Evolutionary conservation across 2,113 vertebrate genomes (phyloP), one percentile per base, ranked within the genome.

Genomic region (Anolis carolinensis): DNA sequence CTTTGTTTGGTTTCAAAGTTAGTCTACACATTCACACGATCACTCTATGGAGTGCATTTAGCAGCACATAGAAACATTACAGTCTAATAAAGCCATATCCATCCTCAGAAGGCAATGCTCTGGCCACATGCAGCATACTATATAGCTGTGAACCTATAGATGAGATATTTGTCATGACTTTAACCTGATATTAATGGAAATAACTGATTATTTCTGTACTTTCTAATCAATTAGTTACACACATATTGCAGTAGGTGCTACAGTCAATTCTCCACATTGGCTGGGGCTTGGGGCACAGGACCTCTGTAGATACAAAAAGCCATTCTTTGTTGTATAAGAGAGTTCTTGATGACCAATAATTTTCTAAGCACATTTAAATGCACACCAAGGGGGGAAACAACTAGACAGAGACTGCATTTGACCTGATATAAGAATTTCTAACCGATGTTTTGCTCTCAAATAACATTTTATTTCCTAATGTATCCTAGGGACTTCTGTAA

Each of bases 81-180:
- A 50, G 18, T 36, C 44, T n/a, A 86, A 65, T 59, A 77, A 32
- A 23, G 2, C 30, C 52, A 18, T 36, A 25, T 39, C 18, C 25
- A 84, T 8, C 44, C 0, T 36, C 48, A 0, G 30, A 21, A 14
- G 44, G 11, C 88, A 76, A 30, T 0, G 0, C 36, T 39, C 36
- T 0, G 2, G 72, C 59, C 84, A 8, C 0, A 0, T 74, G 27
- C 44, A 4, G 0, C 0, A 0, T 6, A 59, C 48, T 75, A 36
- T 39, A 30, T 63, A 30, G 48, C 1, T 1, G 13, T 74, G 74
- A 3, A 44, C 20, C 55, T 10, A 0, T 30, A 74, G 27, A 82
- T 32, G 0, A 23, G 3, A 36, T 39, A 23, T 79, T 55, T 86
- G 39, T 23, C 32, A 7, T 4, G 32, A 16, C 32, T 59, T 25